Conservation (phyloP, 2,113 vertebrate species). For the Reinhardtius hippoglossoides region DNA sequence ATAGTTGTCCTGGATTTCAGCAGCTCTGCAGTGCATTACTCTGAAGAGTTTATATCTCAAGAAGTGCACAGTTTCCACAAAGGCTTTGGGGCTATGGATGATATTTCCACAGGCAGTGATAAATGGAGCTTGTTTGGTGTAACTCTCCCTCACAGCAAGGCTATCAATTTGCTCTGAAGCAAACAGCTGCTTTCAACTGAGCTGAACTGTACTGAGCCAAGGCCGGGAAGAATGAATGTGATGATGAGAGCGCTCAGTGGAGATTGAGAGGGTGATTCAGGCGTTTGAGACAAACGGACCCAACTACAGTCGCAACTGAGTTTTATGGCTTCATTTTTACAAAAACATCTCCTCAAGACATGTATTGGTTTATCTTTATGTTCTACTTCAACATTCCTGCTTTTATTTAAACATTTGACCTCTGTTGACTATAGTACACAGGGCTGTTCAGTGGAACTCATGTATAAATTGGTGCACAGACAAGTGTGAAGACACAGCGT, state of each 20-base stretch:
- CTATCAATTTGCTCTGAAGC: conserved; percentile 52
- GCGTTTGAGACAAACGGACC: conserved; percentile 28
- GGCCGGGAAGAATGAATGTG: conserved; percentile 52
- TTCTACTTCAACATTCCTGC: background rate
- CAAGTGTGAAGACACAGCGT: conserved; percentile 19
- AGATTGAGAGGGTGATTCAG: conserved; percentile 47
- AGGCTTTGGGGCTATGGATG: conserved; percentile 21
- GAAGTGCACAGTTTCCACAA: conserved; percentile 35
- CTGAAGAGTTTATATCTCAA: conserved; percentile 36
- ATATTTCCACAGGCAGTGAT: conserved; percentile 57
- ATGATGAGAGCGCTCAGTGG: conserved; percentile 39
- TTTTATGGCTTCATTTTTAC: conserved; percentile 29
- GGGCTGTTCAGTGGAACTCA: conserved; percentile 12
- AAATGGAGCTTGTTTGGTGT: conserved; percentile 58
- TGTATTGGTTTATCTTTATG: background rate
- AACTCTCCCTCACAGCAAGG: conserved; percentile 52
- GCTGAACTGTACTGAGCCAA: conserved; percentile 36
- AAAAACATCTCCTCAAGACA: background rate
- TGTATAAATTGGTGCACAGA: conserved; percentile 10
- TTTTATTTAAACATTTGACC: conserved; percentile 12
- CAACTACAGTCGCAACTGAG: conserved; percentile 3
- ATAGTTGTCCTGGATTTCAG: conserved; percentile 28
- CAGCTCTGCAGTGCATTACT: conserved; percentile 20
- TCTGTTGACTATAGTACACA: conserved; percentile 3
- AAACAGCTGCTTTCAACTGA: conserved; percentile 52